Base-by-base conservation (phyloP, 2,888 invertebrate genomes). In the Allygus modestus region DNA sequence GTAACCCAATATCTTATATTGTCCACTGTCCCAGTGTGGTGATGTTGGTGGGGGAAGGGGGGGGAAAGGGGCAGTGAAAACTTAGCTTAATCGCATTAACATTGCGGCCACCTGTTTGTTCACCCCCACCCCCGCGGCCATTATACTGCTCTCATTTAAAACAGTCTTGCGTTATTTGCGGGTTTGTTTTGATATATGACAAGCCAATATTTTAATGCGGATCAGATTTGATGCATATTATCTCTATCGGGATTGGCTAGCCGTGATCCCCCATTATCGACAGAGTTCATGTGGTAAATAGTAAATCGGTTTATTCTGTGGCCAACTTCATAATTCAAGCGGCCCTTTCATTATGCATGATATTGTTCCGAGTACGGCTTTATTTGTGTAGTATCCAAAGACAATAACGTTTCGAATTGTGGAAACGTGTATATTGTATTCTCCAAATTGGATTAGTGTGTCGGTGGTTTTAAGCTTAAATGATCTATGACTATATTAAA, bases 21-120 rank as follows among this genome's bases (percentile, higher is more conserved):
- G 65, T 65, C 65, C 65, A 9, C 65, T 65, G 65, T 65, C 28
- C 65, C n/a, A 12, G 20, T 20, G 71, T 28, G 37, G 65, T 15
- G n/a, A n/a, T 1, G 9, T 20, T n/a, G 20, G 37, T n/a, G 5
- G 28, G 33, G 69, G 69, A n/a, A n/a, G 37, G 69, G 71, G 71
- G 28, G 71, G 23, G 23, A 23, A 20, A 41, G 71, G 12, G 37
- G n/a, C 12, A 37, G 41, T 41, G 71, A 71, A 71, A 71, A 71
- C 71, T 71, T 71, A 37, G 31, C 41, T 7, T 71, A 71, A 71
- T 71, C 71, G 71, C 71, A 71, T 71, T 71, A 41, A 37, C 71
- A 69, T 71, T 84, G 85, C 84, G 84, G 85, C 85, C 87, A 85
- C 86, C 84, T n/a, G 84, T 43, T 58, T 33, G 37, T 51, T 51